Base-by-base conservation (phyloP, 2,888 invertebrate species). In the Amitus sp. region DNA sequence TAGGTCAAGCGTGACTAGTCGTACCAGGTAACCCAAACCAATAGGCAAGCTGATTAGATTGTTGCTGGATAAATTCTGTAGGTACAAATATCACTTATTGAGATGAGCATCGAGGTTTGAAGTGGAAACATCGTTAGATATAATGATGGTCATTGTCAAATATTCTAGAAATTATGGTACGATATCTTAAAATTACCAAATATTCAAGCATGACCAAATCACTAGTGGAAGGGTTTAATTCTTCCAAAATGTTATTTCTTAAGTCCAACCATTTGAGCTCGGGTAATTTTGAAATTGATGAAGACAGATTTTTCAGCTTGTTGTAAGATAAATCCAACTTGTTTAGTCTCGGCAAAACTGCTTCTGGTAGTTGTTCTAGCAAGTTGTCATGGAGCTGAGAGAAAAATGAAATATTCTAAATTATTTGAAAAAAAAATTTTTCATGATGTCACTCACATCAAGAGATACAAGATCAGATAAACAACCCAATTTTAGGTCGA, bases 301-400 rank as follows among this genome's bases (percentile, higher is more conserved):
- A 79, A 0, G 91, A 90, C 55, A 93, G 80, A 20, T 74, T 74
- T 49, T 79, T 83, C 52, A 93, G 79, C 80, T 89, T 90, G 72
- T 93, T 93, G 72, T 86, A 88, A 66, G 89, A 88, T 61, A 91
- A 76, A 79, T 90, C 90, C 33, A 93, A 75, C 73, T 87, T 89
- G 62, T 87, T 85, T 63, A 93, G 82, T 76, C 87, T 88, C 57
- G 84, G 87, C 71, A 96, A 84, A 61, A 85, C 85, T 39, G 92
- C 89, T 28, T 86, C 77, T 5, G 96, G 95, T 63, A 96, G 80
- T 47, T 82, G 83, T 66, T 85, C 85, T 73, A 96, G 81, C 43
- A 88, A 88, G 85, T 96, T 96, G 81, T 94, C 92, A 83, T 95
- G 93, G 46, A 95, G 84, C 94, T 95, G 79, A 40, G 82, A 77